Percentiles rank a stretch among this genome's conserved stretches.
Evolutionary conservation across 2,113 vertebrate genomes (phyloP).

Genomic region (Gymnocephalus cernua): DNA sequence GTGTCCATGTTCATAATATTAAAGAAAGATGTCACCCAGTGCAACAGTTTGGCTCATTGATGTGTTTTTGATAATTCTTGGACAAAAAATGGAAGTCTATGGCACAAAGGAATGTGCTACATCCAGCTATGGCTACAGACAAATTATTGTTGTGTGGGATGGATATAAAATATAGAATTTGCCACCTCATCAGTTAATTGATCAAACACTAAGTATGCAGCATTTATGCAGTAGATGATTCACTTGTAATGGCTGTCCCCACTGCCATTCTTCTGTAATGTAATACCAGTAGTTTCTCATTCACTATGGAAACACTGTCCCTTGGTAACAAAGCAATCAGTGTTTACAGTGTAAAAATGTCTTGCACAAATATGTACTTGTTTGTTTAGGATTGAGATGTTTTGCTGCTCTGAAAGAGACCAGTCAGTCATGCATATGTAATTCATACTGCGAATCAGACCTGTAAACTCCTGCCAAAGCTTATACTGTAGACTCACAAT

Average conservation of each 20-base stretch:
- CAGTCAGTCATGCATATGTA: neutral
- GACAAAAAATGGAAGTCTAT: neutral
- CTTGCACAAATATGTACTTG: neutral
- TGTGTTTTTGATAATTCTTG: neutral
- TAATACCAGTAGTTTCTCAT: conserved; percentile 18
- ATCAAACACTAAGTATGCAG: conserved; percentile 5
- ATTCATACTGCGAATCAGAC: neutral
- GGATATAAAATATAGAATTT: neutral
- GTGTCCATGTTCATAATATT: too few relatives aligned
- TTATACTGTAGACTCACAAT: neutral
- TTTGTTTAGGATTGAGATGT: neutral
- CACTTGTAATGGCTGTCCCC: neutral
- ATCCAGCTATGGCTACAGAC: neutral
- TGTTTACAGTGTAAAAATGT: neutral
- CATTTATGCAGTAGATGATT: neutral
- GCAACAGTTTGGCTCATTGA: too few relatives aligned
- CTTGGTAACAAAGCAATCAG: conserved; percentile 31
- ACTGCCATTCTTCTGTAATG: neutral
- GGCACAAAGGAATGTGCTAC: neutral
- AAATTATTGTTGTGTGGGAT: neutral
- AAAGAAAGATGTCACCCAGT: too few relatives aligned
- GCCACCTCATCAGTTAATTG: neutral
- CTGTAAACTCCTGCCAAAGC: conserved; percentile 30
- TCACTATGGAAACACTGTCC: conserved; percentile 25
- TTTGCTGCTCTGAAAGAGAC: neutral